These are phyloP conservation scores for Pipistrellus nathusii DNA, from an alignment of 2,797 vertebrate species.

Conservation along the genomic window DNA sequence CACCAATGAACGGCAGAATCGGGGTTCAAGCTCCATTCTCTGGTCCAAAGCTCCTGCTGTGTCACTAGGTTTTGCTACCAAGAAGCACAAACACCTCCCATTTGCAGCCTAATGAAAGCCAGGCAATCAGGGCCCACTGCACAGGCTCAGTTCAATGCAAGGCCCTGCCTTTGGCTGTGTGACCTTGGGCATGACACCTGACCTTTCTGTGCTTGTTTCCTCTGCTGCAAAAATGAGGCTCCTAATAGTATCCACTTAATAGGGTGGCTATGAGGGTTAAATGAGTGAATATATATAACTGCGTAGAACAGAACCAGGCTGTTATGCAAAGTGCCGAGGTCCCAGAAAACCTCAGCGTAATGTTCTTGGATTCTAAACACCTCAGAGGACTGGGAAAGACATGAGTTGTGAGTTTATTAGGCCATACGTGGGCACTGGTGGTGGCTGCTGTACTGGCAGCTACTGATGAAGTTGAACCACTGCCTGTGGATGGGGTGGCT, in stretches of 20 bases:
- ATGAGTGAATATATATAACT: background rate
- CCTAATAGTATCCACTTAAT: background rate
- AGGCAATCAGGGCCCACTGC: no score
- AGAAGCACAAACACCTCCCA: background rate
- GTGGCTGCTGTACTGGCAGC: background rate
- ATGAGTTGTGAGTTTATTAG: background rate
- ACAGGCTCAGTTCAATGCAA: background rate
- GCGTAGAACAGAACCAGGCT: background rate
- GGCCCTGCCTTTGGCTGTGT: background rate
- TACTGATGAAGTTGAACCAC: background rate
- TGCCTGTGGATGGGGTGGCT: background rate
- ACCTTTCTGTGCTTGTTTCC: background rate
- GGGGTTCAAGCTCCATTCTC: background rate
- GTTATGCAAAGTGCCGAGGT: background rate
- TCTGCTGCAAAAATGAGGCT: background rate
- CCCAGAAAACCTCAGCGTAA: background rate
- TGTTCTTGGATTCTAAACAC: background rate
- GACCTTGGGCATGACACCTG: background rate
- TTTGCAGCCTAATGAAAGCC: background rate
- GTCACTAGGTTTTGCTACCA: background rate
- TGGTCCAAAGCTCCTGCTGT: background rate
- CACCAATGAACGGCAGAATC: background rate
- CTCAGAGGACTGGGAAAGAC: background rate
- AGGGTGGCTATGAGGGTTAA: background rate
- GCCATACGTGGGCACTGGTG: background rate